Conservation (phyloP, 2,888 invertebrate species). For the Meiosimyza platycephala region DNA sequence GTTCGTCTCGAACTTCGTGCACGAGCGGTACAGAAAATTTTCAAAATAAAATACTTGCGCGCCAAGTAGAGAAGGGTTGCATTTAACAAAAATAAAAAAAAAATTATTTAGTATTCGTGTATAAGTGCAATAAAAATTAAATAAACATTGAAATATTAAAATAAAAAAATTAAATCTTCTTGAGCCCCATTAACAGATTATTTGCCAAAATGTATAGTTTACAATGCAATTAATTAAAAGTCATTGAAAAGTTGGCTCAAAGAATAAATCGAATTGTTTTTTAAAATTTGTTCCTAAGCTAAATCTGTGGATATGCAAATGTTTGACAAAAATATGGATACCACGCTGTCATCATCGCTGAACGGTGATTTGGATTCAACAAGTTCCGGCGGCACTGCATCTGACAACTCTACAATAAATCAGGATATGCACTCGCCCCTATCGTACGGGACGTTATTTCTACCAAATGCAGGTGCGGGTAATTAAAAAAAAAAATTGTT, state of each 20-base stretch:
- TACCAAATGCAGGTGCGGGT: slow-evolving; percentile 61
- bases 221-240: background rate
- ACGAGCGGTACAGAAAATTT: slow-evolving; percentile 16
- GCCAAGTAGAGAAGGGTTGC: too few relatives aligned
- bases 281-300: background rate
- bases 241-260: background rate
- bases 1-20: slow-evolving; percentile 29
- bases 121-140: slow-evolving; percentile 3
- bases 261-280: background rate
- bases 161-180: slow-evolving; percentile 7
- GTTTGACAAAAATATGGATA: slow-evolving; percentile 65
- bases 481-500: background rate
- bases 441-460: slow-evolving; percentile 62
- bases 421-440: slow-evolving; percentile 64
- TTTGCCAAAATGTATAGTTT: background rate
- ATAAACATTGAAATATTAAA: background rate
- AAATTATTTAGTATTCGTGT: too few relatives aligned
- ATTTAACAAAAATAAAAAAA: too few relatives aligned
- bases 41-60: too few relatives aligned
- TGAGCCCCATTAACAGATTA: background rate
- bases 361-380: slow-evolving; percentile 66
- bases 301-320: slow-evolving; percentile 46
- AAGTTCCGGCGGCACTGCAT: slow-evolving; percentile 65
- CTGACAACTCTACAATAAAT: slow-evolving; percentile 62
- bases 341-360: slow-evolving; percentile 59